Evolutionary conservation across 2,113 vertebrate genomes (phyloP).

Genomic region (Xiphias gladius): DNA sequence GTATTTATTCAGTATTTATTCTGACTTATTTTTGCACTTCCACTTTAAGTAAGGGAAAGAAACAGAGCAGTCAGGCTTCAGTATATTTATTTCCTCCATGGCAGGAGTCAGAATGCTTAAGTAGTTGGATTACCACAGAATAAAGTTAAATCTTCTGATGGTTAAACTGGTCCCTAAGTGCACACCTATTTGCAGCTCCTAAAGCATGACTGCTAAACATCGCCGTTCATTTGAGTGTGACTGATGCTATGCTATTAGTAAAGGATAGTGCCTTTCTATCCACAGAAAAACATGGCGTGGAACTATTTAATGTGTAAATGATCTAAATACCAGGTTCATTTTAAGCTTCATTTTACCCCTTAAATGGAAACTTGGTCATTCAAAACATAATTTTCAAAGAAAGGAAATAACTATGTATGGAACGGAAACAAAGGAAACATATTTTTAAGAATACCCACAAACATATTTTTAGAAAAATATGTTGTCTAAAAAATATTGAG

Average conservation of each 20-base stretch:
- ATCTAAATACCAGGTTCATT: neutral
- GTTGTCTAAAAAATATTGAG: conserved; percentile 29
- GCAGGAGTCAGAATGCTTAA: neutral
- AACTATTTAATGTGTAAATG: neutral
- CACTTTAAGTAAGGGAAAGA: conserved; percentile 45
- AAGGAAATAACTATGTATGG: neutral
- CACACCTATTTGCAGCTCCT: neutral
- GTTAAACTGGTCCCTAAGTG: neutral
- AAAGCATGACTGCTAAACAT: neutral
- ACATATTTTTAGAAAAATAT: neutral
- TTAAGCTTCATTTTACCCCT: neutral
- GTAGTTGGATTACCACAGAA: neutral
- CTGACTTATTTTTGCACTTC: conserved; percentile 50
- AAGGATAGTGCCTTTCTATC: conserved; percentile 64
- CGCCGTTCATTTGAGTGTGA: neutral
- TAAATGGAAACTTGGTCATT: neutral
- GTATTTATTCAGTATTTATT: conserved; percentile 67
- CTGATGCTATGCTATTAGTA: neutral
- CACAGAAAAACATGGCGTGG: conserved; percentile 4
- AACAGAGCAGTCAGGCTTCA: neutral
- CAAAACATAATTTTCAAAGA: neutral
- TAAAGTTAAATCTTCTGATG: neutral
- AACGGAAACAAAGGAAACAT: neutral
- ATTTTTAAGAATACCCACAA: neutral
- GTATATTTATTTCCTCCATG: neutral